These are phyloP conservation scores for Meloidogyne floridensis DNA, from an alignment of 1,140 invertebrate genomes.

Conservation along the genomic window DNA sequence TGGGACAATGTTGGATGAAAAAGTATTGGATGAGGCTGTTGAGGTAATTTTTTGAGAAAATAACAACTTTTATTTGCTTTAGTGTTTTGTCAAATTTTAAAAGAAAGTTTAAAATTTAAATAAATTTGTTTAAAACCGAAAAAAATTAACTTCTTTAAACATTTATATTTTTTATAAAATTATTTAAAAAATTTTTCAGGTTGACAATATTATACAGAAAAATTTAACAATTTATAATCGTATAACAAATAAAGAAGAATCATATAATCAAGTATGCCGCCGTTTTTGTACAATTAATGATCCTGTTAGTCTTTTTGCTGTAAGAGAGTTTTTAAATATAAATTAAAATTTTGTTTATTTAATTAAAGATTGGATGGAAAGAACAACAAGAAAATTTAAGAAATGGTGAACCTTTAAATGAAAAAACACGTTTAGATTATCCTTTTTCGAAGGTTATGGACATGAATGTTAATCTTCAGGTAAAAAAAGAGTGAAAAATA, in stretches of 20 bases:
- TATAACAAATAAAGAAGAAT: conserved; percentile 44
- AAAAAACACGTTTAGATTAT: conserved; percentile 50
- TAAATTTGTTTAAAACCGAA: neutral
- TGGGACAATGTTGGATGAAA: conserved; percentile 26
- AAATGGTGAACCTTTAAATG: conserved; percentile 32
- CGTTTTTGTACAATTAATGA: conserved; percentile 62
- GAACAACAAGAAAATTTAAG: conserved; percentile 42
- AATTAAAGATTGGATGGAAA: conserved; percentile 40
- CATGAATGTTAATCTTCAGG: conserved; percentile 48
- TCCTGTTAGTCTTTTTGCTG: conserved; percentile 51
- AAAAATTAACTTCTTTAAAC: too few species aligned
- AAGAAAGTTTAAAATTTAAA: neutral
- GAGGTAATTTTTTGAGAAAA: conserved; percentile 25
- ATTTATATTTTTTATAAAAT: too few species aligned
- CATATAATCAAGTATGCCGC: conserved; percentile 56
- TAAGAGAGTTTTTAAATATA: conserved; percentile 10
- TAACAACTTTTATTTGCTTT: too few species aligned
- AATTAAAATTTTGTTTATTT: neutral
- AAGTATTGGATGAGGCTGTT: conserved; percentile 43
- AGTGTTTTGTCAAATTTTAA: neutral
- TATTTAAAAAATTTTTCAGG: conserved; percentile 7
- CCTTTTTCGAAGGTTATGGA: conserved; percentile 55
- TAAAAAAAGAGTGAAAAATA: conserved; percentile 3
- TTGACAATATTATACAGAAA: conserved; percentile 44
- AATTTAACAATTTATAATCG: conserved; percentile 57